phyloP scores from a whole-genome alignment of 2,113 vertebrate species.

The Siniperca knerii region DNA sequence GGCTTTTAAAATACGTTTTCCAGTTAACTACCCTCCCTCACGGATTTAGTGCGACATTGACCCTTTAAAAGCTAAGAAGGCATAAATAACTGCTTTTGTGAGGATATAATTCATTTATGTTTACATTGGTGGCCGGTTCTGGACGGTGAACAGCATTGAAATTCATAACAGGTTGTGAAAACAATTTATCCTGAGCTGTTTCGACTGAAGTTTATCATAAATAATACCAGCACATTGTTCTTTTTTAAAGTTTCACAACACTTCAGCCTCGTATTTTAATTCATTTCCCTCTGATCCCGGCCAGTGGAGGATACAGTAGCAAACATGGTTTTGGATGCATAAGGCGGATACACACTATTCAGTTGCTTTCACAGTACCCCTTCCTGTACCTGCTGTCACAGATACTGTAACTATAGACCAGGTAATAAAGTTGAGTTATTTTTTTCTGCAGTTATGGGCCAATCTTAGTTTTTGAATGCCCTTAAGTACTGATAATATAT shows the following conservation, averaged over 20 bases:
- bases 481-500: not conserved
- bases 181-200: not conserved
- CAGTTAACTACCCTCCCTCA: not conserved
- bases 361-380: not conserved
- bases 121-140: not conserved
- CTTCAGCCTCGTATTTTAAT: conserved; percentile 45
- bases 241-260: conserved; percentile 2
- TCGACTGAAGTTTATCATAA: conserved; percentile 15
- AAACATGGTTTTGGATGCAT: not conserved
- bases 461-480: too few relatives aligned
- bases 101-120: not conserved
- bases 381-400: not conserved
- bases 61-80: conserved; percentile 1
- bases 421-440: not conserved
- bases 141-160: not conserved
- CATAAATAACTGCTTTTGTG: not conserved
- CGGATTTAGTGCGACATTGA: not conserved
- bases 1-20: not conserved
- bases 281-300: conserved; percentile 21
- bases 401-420: too few relatives aligned
- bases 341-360: not conserved
- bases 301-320: not conserved
- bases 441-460: not conserved
- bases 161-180: not conserved
- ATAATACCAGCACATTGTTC: not conserved